Evolutionary conservation across 2,113 vertebrate genomes (phyloP).

Genomic region (Scomber japonicus): DNA sequence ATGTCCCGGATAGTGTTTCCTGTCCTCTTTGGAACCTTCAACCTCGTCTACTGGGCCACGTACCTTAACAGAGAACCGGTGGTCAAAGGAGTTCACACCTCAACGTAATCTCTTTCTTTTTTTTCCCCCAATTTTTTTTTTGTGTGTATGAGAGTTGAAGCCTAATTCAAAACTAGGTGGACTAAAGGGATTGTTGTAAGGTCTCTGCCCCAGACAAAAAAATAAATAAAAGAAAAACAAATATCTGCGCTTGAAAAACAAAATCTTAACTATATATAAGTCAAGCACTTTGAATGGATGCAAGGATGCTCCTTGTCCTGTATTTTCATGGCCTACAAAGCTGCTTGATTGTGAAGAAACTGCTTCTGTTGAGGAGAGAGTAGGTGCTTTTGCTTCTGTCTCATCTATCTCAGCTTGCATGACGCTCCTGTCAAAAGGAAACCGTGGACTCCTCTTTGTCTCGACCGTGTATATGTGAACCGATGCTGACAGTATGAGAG

Average conservation of each 20-base stretch:
- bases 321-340: constrained; percentile 53
- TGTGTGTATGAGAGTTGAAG: not conserved
- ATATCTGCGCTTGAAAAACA: constrained; percentile 65
- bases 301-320: constrained; percentile 50
- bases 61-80: constrained; percentile 97
- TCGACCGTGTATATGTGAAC: constrained; percentile 51
- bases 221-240: constrained; percentile 8
- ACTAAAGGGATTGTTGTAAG: constrained; percentile 13
- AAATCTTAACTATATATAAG: constrained; percentile 53
- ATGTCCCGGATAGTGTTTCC: constrained; percentile 98
- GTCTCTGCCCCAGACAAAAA: constrained; percentile 28
- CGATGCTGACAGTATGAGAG: constrained; percentile 38
- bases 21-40: constrained; percentile 96
- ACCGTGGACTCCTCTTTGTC: constrained; percentile 57
- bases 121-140: not conserved
- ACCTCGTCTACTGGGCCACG: constrained; percentile 99
- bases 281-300: constrained; percentile 62
- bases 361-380: constrained; percentile 34
- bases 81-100: constrained; percentile 89
- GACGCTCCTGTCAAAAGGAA: constrained; percentile 57
- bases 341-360: constrained; percentile 45
- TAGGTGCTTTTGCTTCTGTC: constrained; percentile 49
- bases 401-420: constrained; percentile 72
- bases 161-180: not conserved
- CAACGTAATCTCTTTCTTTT: constrained; percentile 80